Base-by-base conservation (phyloP, 2,113 vertebrate genomes). In the Craseonycteris thonglongyai region DNA sequence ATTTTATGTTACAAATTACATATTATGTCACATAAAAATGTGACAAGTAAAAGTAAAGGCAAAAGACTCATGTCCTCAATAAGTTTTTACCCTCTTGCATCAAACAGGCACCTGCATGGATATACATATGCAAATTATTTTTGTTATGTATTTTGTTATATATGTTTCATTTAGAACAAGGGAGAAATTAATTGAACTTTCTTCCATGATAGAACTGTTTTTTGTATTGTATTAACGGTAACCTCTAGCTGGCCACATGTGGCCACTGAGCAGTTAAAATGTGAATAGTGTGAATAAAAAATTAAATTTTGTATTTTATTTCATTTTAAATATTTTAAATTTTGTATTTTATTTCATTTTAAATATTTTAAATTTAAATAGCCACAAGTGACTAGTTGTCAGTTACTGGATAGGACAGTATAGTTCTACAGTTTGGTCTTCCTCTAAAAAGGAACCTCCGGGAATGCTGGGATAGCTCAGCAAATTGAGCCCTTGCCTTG, bases 341-440 rank as follows among this genome's bases (percentile, higher is more conserved):
- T 80, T 84, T 81, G 30, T 71, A 76, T 56, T 45, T 51, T 68
- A 80, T 87, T 58, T 80, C 54, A 79, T 94, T 90, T 93, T n/a
- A 51, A 47, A 91, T 49, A 71, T n/a, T 54, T 75, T 26, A 88
- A 65, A 45, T 42, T 69, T 61, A 81, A 81, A 91, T 59, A 90
- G 81, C 15, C 35, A 86, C 42, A 80, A 35, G 54, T 49, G 47
- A 28, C 24, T 71, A 21, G 9, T 45, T n/a, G n/a, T n/a, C n/a
- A 49, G 21, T 28, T 61, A 47, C 47, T 72, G 35, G 30, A 88
- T 15, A 38, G 26, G 82, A 87, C 22, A 65, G 6, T 22, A 24
- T 6, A 58, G 30, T 28, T 92, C 26, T 58, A 58, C 14, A 82
- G 58, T 51, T 69, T 91, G 54, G 45, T 65, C 82, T 83, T 83